A percentile compares a stretch with the other conserved stretches of the same genome.
Evolutionary conservation across 2,888 invertebrate species (phyloP).

Genomic region (Linnaemya vulpina): DNA sequence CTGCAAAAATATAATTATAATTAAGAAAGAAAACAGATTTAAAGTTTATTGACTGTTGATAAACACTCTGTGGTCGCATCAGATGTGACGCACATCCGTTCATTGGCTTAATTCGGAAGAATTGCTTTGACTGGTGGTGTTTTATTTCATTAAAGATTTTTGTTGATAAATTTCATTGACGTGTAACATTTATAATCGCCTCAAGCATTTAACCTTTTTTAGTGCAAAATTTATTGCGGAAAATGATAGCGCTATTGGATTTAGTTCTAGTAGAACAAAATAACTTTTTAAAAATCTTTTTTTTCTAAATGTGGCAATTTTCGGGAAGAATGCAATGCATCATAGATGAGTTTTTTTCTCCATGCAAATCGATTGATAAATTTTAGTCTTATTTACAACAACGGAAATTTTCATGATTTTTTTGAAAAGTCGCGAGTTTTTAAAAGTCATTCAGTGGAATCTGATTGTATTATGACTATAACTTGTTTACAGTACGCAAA

Average conservation of each 20-base stretch:
- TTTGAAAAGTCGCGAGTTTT: too few species aligned
- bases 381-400: too few species aligned
- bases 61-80: constrained; percentile 8
- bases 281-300: too few species aligned
- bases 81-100: constrained; percentile 58
- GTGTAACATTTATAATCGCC: constrained; percentile 11
- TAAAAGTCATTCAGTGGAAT: too few species aligned
- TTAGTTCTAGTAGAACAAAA: background rate
- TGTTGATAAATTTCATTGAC: constrained; percentile 18
- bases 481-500: too few species aligned
- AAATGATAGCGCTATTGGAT: background rate
- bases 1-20: constrained; percentile 15
- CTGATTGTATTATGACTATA: too few species aligned
- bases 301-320: too few species aligned
- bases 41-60: constrained; percentile 47
- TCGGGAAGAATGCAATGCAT: too few species aligned
- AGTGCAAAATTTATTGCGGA: background rate
- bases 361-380: too few species aligned
- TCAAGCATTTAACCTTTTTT: background rate
- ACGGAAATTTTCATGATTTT: too few species aligned
- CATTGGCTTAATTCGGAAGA: constrained; percentile 1
- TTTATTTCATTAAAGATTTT: constrained; percentile 3
- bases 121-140: background rate
- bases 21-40: constrained; percentile 27
- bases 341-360: too few species aligned